A percentile compares a stretch with the other conserved stretches of the same genome.
phyloP scores from a whole-genome alignment of 2,797 vertebrate genomes.

The Telmatherina bonti region DNA sequence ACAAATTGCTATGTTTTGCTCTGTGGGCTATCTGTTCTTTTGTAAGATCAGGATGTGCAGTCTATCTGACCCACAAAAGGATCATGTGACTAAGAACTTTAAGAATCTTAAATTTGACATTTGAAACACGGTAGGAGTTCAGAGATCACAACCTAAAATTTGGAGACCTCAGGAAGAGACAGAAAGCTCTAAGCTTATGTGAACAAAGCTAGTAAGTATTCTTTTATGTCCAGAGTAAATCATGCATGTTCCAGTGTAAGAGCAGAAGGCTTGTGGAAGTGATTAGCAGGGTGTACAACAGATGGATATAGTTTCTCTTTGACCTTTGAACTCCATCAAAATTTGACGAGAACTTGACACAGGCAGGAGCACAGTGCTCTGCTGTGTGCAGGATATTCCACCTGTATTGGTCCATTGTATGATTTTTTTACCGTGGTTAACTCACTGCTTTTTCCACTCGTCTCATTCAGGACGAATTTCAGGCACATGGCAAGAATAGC shows the following conservation, averaged over 20 bases:
- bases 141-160: no score
- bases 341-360: slow-evolving; percentile 75
- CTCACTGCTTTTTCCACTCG: slow-evolving; percentile 35
- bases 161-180: no score
- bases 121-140: no score
- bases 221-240: slow-evolving; percentile 11
- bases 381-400: neutral
- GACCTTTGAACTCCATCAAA: slow-evolving; percentile 67
- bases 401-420: slow-evolving; percentile 1
- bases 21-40: no score
- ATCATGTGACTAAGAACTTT: no score
- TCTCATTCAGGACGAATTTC: slow-evolving; percentile 27
- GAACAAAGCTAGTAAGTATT: neutral
- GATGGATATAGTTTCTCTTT: slow-evolving; percentile 55
- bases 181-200: no score
- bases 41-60: no score
- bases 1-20: no score
- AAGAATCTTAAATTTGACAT: no score
- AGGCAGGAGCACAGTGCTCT: slow-evolving; percentile 27
- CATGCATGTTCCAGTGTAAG: slow-evolving; percentile 1
- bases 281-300: slow-evolving; percentile 28
- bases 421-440: slow-evolving; percentile 17
- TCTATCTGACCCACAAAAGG: no score
- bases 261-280: slow-evolving; percentile 18
- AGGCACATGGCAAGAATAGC: slow-evolving; percentile 27